Base-by-base conservation (phyloP, 2,113 vertebrate genomes). In the Capreolus pygargus region DNA sequence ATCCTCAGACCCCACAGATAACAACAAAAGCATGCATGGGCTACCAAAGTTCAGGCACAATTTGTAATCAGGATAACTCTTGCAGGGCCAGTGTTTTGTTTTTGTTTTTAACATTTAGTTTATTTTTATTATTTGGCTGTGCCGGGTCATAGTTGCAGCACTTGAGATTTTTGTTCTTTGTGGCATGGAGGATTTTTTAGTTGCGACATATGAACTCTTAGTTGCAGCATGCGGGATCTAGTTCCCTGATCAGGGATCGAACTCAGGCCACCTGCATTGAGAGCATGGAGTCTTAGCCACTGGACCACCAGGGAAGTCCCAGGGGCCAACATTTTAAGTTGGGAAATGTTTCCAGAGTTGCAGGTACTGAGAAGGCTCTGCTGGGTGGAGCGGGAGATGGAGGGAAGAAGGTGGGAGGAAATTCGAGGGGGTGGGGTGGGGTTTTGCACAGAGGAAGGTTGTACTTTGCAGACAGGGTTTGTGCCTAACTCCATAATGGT, bases 371-470 rank as follows among this genome's bases (percentile, higher is more conserved):
- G 57, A 36, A 61, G 89, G n/a, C 33, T 27, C n/a, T 61, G 54
- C 25, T 27, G 19, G 47, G 83, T 25, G 76, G 23, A 36, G 14
- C 4, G 0, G 19, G 14, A 2, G 13, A 8, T 0, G 5, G 47
- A 33, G 13, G 7, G n/a, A 36, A 60, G 50, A 58, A 43, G 27
- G 1, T 19, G 7, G 15, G 15, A 55, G 43, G 15, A 33, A 45
- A 33, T 14, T 9, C 3, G 7, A 17, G 25, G 84, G 7, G 6
- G 0, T 43, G 30, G 23, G 9, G 9, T n/a, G 8, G n/a, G 15
- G 10, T 19, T 83, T 36, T 55, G 27, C 39, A 21, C 55, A 17
- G 21, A 6, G 13, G 76, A 57, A 60, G 8, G 30, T 17, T 28
- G 33, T 10, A 14, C 13, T 17, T 82, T 50, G n/a, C 28, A 55